These are phyloP conservation scores for Lichenostomus cassidix DNA, from an alignment of 2,113 vertebrate genomes.

Conservation along the genomic window DNA sequence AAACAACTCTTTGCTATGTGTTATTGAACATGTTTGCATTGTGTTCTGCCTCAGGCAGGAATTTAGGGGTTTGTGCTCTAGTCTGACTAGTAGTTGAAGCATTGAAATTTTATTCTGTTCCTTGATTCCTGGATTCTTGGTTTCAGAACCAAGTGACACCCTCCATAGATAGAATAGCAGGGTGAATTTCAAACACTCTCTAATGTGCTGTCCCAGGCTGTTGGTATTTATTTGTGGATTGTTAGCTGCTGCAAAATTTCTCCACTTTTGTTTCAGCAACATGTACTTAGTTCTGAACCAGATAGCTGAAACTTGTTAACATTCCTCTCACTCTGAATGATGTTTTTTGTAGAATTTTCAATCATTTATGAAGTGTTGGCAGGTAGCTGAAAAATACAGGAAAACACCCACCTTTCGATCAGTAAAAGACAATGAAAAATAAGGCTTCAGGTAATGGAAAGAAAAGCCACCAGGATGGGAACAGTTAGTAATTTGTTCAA, in stretches of 20 bases:
- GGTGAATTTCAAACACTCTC: neutral
- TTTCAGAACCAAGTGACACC: neutral
- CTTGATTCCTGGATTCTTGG: neutral
- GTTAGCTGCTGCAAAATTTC: neutral
- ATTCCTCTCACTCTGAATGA: neutral
- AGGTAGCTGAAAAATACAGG: neutral
- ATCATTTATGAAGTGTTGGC: conserved; percentile 12
- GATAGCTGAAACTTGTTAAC: neutral
- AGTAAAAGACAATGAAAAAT: conserved; percentile 15
- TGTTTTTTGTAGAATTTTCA: neutral
- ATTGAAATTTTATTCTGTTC: neutral
- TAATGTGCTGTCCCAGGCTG: neutral
- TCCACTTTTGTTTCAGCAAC: neutral
- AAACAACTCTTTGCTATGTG: neutral
- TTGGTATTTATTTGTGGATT: neutral
- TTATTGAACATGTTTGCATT: neutral
- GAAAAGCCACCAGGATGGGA: neutral
- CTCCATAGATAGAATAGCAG: neutral
- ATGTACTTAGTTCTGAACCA: neutral
- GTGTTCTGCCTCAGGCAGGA: neutral
- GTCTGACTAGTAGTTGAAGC: neutral
- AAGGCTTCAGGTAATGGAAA: neutral
- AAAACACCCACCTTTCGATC: neutral
- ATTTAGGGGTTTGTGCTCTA: neutral
- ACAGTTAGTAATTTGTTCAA: neutral